Evolutionary conservation across 2,113 vertebrate species (phyloP), one percentile per base, ranked within the genome.

Genomic region (Brevimyrus niger): DNA sequence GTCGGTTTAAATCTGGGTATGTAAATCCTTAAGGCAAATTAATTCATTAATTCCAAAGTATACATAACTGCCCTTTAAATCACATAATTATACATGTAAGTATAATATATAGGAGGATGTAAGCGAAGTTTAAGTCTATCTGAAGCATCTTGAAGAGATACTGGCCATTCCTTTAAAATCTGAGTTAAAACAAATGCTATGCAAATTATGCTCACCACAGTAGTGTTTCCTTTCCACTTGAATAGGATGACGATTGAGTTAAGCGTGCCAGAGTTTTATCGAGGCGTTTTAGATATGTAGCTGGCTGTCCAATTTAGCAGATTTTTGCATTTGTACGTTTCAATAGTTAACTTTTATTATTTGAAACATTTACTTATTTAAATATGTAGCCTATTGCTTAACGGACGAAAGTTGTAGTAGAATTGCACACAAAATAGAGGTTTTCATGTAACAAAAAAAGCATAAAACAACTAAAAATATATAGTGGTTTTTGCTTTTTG

Each of bases 121-220:
- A 42, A 19, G 42, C n/a, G 44, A 84, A 10, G 17, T 84, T 47
- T 23, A n/a, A n/a, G 51, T 44, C 13, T 90, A 82, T 91, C 90
- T 89, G 61, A 87, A 31, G 6, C 69, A 84, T 91, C 88, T 90
- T 88, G 76, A 58, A 44, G 87, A 91, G 87, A 91, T 80, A 89
- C 65, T 50, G 86, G 88, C 89, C 86, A 93, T 88, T 58, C 88
- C 90, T 69, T 90, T 86, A 91, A 17, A 89, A 35, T 58, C 87
- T 91, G 35, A 15, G 7, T 88, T 85, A 90, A 93, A 46, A 50
- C 91, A 93, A 92, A 91, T 91, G 55, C 3, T 88, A 93, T 91
- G 90, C 91, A 93, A 92, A 92, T 89, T 17, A 89, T n/a, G 87
- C 87, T 83, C 48, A 83, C 89, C 76, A 86, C 90, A 90, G 55